These are phyloP conservation scores for Mythimna vitellina DNA, from an alignment of 2,888 invertebrate species.

Conservation along the genomic window DNA sequence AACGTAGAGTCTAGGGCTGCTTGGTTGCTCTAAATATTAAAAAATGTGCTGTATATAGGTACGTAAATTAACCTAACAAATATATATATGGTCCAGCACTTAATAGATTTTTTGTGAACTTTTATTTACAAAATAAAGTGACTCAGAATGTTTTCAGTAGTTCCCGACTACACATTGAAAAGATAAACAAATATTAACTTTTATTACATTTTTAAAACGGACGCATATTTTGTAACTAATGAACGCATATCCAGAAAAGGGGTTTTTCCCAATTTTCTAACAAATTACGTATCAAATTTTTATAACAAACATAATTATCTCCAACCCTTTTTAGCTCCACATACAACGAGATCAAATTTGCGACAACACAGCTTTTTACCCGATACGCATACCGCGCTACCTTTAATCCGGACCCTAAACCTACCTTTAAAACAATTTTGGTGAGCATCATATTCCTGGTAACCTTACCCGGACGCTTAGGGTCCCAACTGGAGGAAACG, in stretches of 20 bases:
- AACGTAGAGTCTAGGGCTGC: too few species aligned
- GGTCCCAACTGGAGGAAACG: constrained; percentile 35
- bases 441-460: constrained; percentile 48
- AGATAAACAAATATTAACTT: too few species aligned
- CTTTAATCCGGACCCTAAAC: constrained; percentile 40
- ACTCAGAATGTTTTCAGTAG: too few species aligned
- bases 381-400: constrained; percentile 39
- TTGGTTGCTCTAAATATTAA: too few species aligned
- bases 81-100: too few species aligned
- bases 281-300: background rate
- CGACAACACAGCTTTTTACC: constrained; percentile 42
- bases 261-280: constrained; percentile 16
- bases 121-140: too few species aligned
- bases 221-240: background rate
- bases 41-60: too few species aligned
- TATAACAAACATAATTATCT: constrained; percentile 22
- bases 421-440: constrained; percentile 51
- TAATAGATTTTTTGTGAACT: too few species aligned
- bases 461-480: constrained; percentile 34
- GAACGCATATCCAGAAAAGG: too few species aligned
- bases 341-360: constrained; percentile 41
- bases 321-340: constrained; percentile 35
- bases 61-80: too few species aligned
- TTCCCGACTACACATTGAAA: too few species aligned
- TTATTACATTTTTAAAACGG: background rate